A percentile compares a stretch with the other conserved stretches of the same genome.
These are phyloP conservation scores for Isichthys henryi DNA, from an alignment of 2,113 vertebrate genomes.

Conservation along the genomic window DNA sequence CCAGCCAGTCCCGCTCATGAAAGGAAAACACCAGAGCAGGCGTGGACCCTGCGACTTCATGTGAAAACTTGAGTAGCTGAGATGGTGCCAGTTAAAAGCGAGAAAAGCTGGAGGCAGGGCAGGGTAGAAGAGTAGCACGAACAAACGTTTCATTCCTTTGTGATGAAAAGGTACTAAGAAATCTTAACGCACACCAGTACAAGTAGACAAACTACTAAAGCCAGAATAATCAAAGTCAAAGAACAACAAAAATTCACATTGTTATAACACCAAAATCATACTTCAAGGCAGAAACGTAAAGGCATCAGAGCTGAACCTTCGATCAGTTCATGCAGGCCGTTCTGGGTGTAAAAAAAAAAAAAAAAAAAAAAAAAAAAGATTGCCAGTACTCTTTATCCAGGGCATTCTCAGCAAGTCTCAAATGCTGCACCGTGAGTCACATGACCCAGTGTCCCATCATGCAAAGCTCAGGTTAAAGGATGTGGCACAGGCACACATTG, in stretches of 20 bases:
- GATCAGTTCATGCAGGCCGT: neutral
- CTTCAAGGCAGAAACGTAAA: neutral
- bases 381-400: neutral
- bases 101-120: neutral
- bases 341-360: neutral
- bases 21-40: neutral
- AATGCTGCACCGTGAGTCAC: neutral
- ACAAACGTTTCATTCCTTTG: neutral
- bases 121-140: neutral
- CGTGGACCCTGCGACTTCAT: neutral
- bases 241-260: neutral
- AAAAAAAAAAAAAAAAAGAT: neutral
- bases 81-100: neutral
- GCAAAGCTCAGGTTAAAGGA: slow-evolving; percentile 39
- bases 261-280: neutral
- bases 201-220: neutral
- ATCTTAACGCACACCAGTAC: neutral
- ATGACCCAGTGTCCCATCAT: slow-evolving; percentile 38
- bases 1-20: neutral
- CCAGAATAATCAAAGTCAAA: neutral
- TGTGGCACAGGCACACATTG: slow-evolving; percentile 26
- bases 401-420: neutral
- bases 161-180: neutral
- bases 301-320: neutral
- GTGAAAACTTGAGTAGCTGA: neutral